These are phyloP conservation scores for Entomobrya multifasciata DNA, from an alignment of 2,888 invertebrate species.

Conservation along the genomic window DNA sequence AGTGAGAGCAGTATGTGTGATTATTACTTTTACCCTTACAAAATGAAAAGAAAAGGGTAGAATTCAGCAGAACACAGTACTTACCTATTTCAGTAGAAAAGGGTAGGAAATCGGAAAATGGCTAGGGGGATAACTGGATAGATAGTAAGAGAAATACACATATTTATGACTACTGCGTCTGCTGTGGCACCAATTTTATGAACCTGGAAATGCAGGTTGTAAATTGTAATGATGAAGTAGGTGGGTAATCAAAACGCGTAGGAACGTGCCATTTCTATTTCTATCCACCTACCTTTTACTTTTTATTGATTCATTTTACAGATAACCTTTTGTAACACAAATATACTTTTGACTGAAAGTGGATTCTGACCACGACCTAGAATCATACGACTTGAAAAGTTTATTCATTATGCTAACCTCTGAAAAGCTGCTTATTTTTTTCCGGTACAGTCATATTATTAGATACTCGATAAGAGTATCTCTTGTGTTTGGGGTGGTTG, in stretches of 20 bases:
- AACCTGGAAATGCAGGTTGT: not conserved
- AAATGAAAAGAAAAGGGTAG: not conserved
- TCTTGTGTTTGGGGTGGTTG: too few relatives aligned
- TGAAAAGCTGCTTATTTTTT: not conserved
- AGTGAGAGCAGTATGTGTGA: not conserved
- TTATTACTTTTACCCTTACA: not conserved
- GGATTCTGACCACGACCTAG: constrained; percentile 55
- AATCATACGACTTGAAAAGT: constrained; percentile 30
- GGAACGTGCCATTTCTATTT: not conserved
- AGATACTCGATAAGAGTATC: too few relatives aligned
- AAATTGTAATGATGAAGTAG: not conserved
- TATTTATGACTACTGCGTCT: constrained; percentile 22
- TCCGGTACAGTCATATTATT: too few relatives aligned
- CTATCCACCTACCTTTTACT: constrained; percentile 29
- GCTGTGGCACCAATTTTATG: constrained; percentile 15
- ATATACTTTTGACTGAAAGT: constrained; percentile 52
- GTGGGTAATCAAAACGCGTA: not conserved
- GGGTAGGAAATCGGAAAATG: not conserved
- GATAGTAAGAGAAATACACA: constrained; percentile 3
- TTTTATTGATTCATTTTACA: constrained; percentile 41
- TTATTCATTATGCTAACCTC: not conserved
- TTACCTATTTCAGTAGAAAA: too few relatives aligned
- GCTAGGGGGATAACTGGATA: not conserved
- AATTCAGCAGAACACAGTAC: not conserved
- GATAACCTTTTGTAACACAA: constrained; percentile 36